Percentiles rank a stretch among this genome's conserved stretches.
Evolutionary conservation across 2,888 invertebrate species (phyloP).

Genomic region (Bimastos eiseni): DNA sequence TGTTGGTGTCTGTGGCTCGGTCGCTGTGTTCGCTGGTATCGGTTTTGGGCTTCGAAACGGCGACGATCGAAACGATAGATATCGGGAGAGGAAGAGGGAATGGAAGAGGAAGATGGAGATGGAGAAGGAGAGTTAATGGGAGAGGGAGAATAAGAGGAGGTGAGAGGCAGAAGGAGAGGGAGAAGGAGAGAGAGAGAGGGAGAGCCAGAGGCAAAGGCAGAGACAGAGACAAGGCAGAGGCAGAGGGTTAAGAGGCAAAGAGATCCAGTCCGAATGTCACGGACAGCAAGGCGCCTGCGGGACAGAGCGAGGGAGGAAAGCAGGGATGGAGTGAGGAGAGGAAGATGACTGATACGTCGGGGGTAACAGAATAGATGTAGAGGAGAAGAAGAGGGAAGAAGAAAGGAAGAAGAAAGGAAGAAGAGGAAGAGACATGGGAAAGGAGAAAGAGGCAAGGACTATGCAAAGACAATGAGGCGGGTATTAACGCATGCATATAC

Average conservation of each 20-base stretch:
- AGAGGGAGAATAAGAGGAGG: conserved; percentile 27
- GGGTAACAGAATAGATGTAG: too few relatives aligned
- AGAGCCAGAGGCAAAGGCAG: background rate
- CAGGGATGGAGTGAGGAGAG: conserved; percentile 25
- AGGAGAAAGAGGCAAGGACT: background rate
- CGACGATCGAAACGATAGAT: background rate
- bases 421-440: background rate
- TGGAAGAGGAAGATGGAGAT: conserved; percentile 36
- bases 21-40: background rate
- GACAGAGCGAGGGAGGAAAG: conserved; percentile 19
- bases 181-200: conserved; percentile 26
- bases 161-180: background rate
- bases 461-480: too few relatives aligned
- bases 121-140: conserved; percentile 18
- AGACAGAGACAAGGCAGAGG: conserved; percentile 27
- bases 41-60: conserved; percentile 2
- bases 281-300: conserved; percentile 18
- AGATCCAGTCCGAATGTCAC: background rate
- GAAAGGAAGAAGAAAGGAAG: conserved; percentile 18
- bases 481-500: too few relatives aligned
- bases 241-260: background rate
- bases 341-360: conserved; percentile 10
- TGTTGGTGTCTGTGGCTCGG: background rate
- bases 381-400: background rate
- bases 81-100: conserved; percentile 35